Conservation (phyloP, 2,888 invertebrate species). For the Fragum fragum region DNA sequence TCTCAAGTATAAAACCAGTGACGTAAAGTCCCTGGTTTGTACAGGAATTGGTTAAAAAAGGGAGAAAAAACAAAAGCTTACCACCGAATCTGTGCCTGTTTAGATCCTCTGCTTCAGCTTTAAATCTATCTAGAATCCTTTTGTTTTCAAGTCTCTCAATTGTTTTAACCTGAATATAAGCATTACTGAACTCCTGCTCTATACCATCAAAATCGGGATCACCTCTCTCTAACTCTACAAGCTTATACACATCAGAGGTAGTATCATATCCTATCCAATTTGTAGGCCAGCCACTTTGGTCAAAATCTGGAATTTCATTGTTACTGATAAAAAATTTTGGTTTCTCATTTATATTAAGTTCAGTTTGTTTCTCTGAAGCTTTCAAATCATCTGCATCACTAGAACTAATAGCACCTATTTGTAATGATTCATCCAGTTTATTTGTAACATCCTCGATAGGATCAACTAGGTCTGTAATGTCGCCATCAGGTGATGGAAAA, state of each 20-base stretch:
- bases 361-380: background rate
- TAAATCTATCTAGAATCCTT: slow-evolving; percentile 44
- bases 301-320: slow-evolving; percentile 19
- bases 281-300: slow-evolving; percentile 43
- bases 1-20: too few species aligned
- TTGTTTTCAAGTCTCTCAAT: slow-evolving; percentile 53
- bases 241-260: slow-evolving; percentile 15
- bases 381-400: slow-evolving; percentile 32
- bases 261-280: slow-evolving; percentile 33
- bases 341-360: background rate
- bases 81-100: slow-evolving; percentile 23
- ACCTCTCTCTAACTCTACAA: slow-evolving; percentile 32
- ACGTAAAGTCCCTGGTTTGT: too few species aligned
- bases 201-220: slow-evolving; percentile 45
- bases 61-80: too few species aligned
- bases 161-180: slow-evolving; percentile 42
- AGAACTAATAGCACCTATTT: slow-evolving; percentile 40
- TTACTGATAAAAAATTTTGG: background rate
- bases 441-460: slow-evolving; percentile 38
- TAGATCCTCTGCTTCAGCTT: slow-evolving; percentile 48
- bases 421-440: slow-evolving; percentile 59
- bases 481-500: slow-evolving; percentile 30
- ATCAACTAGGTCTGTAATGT: slow-evolving; percentile 3
- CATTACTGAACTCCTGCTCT: slow-evolving; percentile 34
- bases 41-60: too few species aligned